Conservation (phyloP, 2,797 vertebrate genomes). For the Enteromius unitaeniatus region DNA sequence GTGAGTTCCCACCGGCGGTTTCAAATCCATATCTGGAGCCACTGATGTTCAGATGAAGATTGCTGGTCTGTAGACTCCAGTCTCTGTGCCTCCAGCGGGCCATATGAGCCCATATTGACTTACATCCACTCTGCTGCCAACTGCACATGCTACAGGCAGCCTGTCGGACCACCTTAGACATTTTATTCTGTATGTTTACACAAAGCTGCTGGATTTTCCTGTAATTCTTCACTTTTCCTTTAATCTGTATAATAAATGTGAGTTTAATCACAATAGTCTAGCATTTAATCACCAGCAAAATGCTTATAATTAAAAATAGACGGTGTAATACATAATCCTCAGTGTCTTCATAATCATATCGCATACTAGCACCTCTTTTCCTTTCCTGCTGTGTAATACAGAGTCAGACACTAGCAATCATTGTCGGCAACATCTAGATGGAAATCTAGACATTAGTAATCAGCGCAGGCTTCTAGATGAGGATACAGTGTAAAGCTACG, state of each 20-base stretch:
- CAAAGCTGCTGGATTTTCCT: not conserved
- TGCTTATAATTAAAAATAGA: constrained; percentile 31
- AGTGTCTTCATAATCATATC: constrained; percentile 40
- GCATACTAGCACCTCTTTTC: constrained; percentile 27
- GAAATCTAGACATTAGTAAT: constrained; percentile 60
- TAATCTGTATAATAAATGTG: constrained; percentile 42
- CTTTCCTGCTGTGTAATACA: constrained; percentile 45
- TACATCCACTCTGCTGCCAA: constrained; percentile 63
- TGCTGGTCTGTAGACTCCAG: constrained; percentile 64
- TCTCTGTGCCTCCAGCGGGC: constrained; percentile 68
- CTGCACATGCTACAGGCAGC: constrained; percentile 60
- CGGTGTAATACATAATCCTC: constrained; percentile 28
- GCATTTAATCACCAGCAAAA: constrained; percentile 1
- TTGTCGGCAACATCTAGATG: constrained; percentile 32
- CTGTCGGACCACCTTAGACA: constrained; percentile 49
- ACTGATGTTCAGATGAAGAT: constrained; percentile 66
- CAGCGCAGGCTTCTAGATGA: constrained; percentile 72
- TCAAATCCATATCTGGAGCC: constrained; percentile 66
- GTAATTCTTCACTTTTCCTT: constrained; percentile 24
- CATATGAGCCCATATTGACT: constrained; percentile 70
- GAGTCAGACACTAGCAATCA: constrained; percentile 51
- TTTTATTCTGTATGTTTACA: not conserved
- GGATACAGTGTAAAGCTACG: constrained; percentile 65
- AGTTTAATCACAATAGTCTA: constrained; percentile 38
- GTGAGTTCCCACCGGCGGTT: constrained; percentile 51